A percentile compares a stretch with the other conserved stretches of the same genome.
These are phyloP conservation scores for Sarcophaga subvicina DNA, from an alignment of 2,888 invertebrate species.

Conservation along the genomic window DNA sequence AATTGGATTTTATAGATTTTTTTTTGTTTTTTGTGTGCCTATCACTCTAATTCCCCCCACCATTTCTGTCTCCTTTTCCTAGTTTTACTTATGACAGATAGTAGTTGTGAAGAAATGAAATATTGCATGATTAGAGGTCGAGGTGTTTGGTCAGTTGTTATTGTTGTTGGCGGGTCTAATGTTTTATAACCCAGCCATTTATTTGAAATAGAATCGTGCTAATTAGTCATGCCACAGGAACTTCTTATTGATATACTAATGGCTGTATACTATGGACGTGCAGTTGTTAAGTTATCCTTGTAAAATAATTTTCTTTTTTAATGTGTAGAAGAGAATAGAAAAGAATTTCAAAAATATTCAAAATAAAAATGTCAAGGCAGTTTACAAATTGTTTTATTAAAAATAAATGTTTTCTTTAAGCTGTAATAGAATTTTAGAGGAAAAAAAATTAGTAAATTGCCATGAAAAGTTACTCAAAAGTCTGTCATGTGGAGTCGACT, in stretches of 20 bases:
- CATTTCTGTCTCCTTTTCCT: not conserved
- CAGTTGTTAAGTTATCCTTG: too few relatives aligned
- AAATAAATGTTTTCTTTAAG: too few relatives aligned
- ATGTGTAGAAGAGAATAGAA: too few relatives aligned
- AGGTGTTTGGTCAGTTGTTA: not conserved
- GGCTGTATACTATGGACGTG: not conserved
- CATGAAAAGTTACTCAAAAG: too few relatives aligned
- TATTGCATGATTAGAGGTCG: constrained; percentile 1
- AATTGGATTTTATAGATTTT: constrained; percentile 62
- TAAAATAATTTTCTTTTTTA: too few relatives aligned
- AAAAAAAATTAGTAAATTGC: too few relatives aligned
- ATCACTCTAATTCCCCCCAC: not conserved
- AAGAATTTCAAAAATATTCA: too few relatives aligned
- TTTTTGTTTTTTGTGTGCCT: constrained; percentile 2
- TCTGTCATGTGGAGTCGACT: too few relatives aligned
- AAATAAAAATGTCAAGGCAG: too few relatives aligned
- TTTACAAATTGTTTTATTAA: too few relatives aligned
- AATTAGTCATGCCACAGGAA: constrained; percentile 49
- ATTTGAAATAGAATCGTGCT: constrained; percentile 41
- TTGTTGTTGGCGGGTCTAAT: not conserved
- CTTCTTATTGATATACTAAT: constrained; percentile 45
- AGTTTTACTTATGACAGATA: not conserved
- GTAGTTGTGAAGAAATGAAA: not conserved
- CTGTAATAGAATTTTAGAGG: too few relatives aligned
- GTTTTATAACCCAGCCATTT: constrained; percentile 19